phyloP scores from a whole-genome alignment of 2,113 vertebrate species.

The Glaucidium brasilianum region DNA sequence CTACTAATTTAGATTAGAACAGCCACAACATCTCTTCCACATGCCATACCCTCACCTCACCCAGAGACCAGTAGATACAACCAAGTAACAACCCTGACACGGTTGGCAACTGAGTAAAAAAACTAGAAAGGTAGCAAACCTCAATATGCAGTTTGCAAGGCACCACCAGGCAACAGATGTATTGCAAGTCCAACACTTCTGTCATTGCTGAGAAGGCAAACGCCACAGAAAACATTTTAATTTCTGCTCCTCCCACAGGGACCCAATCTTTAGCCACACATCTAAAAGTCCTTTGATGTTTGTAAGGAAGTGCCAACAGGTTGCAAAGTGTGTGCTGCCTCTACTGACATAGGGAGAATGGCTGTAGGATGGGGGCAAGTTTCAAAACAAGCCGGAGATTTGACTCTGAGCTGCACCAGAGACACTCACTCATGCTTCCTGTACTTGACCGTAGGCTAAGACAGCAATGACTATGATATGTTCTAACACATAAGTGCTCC shows the following conservation, averaged over 20 bases:
- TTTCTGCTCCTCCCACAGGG: not conserved
- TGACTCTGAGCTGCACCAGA: not conserved
- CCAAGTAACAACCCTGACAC: not conserved
- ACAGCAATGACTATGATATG: not conserved
- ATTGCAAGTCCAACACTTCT: not conserved
- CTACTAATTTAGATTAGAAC: not conserved
- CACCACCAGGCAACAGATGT: not conserved
- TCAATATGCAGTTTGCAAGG: not conserved
- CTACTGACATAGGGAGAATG: not conserved
- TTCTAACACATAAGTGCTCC: not conserved
- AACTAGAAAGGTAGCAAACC: not conserved
- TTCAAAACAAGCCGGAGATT: not conserved
- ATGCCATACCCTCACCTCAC: not conserved
- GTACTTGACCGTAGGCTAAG: not conserved
- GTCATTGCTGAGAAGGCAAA: not conserved
- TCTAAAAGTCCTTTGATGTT: not conserved
- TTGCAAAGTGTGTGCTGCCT: not conserved
- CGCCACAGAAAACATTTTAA: not conserved
- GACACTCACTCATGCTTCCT: not conserved
- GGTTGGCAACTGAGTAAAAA: not conserved
- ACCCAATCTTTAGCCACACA: not conserved
- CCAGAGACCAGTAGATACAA: not conserved
- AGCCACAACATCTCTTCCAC: not conserved
- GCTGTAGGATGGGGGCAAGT: not conserved
- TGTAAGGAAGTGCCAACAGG: not conserved